A percentile compares a stretch with the other conserved stretches of the same genome.
These are phyloP conservation scores for Athalia rosae DNA, from an alignment of 2,888 invertebrate species.

Conservation along the genomic window DNA sequence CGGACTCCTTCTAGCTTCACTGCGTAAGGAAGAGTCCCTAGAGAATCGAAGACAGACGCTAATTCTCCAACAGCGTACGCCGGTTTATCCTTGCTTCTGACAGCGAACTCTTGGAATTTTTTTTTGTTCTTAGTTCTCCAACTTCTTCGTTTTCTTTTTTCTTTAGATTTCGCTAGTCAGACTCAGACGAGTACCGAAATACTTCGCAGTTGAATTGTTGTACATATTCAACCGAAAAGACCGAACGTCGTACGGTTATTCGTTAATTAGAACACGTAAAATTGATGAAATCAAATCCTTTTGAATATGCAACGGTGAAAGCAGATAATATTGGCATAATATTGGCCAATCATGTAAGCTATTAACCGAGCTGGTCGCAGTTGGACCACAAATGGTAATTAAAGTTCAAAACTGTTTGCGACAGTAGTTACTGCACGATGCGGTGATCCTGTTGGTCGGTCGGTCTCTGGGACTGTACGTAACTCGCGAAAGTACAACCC, in stretches of 20 bases:
- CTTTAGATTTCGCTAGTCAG: no score
- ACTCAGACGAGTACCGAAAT: no score
- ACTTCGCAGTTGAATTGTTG: no score
- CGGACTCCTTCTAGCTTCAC: conserved; percentile 4
- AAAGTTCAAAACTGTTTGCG: conserved; percentile 23
- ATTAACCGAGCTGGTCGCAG: not conserved
- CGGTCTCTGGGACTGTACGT: not conserved
- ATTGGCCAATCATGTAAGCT: not conserved
- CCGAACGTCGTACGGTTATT: no score
- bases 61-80: conserved; percentile 6
- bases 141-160: not conserved
- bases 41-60: not conserved
- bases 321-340: no score
- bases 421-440: conserved; percentile 28
- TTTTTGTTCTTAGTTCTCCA: not conserved
- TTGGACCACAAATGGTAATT: not conserved
- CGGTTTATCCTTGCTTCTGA: not conserved
- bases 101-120: not conserved
- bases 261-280: no score
- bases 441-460: conserved; percentile 4
- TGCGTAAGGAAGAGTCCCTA: conserved; percentile 5
- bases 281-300: no score
- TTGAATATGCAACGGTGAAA: no score
- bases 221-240: no score
- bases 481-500: not conserved